Evolutionary conservation across 2,888 invertebrate species (phyloP).

Genomic region (Danaus chrysippus): DNA sequence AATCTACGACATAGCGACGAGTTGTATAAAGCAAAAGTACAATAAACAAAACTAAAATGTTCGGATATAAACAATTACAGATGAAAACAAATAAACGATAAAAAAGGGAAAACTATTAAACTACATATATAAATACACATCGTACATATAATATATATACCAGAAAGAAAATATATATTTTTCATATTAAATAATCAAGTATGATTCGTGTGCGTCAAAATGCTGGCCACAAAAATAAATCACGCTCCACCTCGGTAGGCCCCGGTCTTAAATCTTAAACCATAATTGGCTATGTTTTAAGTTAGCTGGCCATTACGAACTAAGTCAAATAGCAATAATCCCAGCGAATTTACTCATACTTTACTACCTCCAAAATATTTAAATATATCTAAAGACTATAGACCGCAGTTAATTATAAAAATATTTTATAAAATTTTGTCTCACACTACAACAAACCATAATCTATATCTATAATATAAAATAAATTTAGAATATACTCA

Average conservation of each 20-base stretch:
- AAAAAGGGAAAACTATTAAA: no score
- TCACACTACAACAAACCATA: neutral
- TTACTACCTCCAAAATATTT: neutral
- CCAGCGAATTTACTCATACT: neutral
- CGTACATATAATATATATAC: no score
- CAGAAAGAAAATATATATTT: no score
- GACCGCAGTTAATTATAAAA: slow-evolving; percentile 1
- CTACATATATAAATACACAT: no score
- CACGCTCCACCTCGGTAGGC: no score
- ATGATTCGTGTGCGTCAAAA: no score
- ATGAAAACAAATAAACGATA: no score
- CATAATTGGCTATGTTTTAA: no score
- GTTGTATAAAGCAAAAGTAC: neutral
- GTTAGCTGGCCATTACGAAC: neutral
- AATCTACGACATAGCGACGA: neutral
- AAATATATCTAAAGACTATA: neutral
- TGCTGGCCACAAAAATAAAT: no score
- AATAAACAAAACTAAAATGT: neutral
- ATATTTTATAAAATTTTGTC: slow-evolving; percentile 1
- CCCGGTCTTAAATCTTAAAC: no score
- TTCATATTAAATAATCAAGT: no score
- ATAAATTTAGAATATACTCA: neutral
- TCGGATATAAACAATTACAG: no score
- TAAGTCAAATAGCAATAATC: neutral
- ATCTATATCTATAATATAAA: neutral